Percentiles rank a stretch among this genome's conserved stretches.
These are phyloP conservation scores for Hydractinia symbiolongicarpus DNA, from an alignment of 30 jellyfish, hydroid and myxozoan species.

Conservation along the genomic window DNA sequence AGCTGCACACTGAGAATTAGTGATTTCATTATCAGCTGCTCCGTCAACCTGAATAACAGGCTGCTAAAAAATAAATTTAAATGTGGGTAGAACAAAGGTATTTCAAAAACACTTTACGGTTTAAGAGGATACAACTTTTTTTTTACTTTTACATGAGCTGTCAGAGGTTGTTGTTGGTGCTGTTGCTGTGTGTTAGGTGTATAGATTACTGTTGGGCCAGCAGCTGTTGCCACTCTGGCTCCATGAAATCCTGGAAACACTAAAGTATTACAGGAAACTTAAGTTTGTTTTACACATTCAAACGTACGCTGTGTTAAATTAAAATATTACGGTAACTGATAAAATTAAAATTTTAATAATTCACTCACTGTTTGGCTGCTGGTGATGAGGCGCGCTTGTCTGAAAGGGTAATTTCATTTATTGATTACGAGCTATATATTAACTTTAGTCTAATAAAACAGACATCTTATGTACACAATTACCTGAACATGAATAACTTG, in stretches of 20 bases:
- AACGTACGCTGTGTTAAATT: neutral
- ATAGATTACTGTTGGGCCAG: slow-evolving; percentile 27
- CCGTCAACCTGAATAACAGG: slow-evolving; percentile 40
- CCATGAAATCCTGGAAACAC: slow-evolving; percentile 35
- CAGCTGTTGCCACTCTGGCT: slow-evolving; percentile 11
- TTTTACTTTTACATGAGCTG: neutral
- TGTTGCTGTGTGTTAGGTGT: slow-evolving; percentile 40
- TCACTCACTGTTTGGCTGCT: neutral
- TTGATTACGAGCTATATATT: too few relatives aligned
- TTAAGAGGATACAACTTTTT: too few relatives aligned
- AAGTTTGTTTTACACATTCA: neutral
- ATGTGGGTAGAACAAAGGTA: neutral
- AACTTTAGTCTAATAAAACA: too few relatives aligned
- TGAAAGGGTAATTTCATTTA: neutral
- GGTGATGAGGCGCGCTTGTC: neutral
- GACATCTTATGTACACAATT: too few relatives aligned
- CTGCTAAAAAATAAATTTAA: slow-evolving; percentile 7
- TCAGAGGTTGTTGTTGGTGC: slow-evolving; percentile 43
- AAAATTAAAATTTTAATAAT: neutral
- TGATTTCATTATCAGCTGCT: neutral
- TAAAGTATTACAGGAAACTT: neutral
- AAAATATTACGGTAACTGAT: neutral
- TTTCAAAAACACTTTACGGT: neutral
- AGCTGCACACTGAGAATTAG: neutral
- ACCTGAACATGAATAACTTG: slow-evolving; percentile 25